Base-by-base conservation (phyloP, 2,113 vertebrate genomes). In the Macaca fascicularis region DNA sequence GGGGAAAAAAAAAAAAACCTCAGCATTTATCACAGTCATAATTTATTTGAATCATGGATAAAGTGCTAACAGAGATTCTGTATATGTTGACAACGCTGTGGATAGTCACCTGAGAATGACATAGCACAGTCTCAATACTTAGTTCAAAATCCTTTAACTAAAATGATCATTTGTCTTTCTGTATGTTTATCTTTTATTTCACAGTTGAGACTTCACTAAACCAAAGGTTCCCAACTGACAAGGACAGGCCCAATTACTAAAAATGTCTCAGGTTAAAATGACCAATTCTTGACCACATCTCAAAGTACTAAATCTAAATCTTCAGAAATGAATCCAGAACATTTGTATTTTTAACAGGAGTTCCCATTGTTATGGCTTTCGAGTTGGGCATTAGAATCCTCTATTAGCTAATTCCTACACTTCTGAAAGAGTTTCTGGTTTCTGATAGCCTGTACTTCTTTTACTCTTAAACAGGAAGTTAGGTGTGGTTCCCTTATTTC, bases 41-140 rank as follows among this genome's bases (percentile, higher is more conserved):
- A 97, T 95, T 91, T 94, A 91, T 91, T 78, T 96, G 70, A 97
- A 88, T 74, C 69, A 27, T 20, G 95, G 72, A 95, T 87, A 89
- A 94, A 89, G 94, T 78, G 4, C 35, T 81, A 79, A 82, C 74
- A 69, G 55, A 94, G 30, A 64, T 45, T 97, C 94, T 74, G 50
- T 20, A 59, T 91, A 40, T 48, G 55, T 50, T 97, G 86, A 89
- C 48, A 80, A 67, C 2, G 3, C 80, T 92, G 40, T 55, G 23
- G 8, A 59, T 72, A 80, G 10, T 86, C 67, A 75, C 35, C n/a
- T 84, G 45, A 76, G 67, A 86, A 84, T 4, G 75, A 4, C 55
- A 74, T 1, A 45, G 14, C 40, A 38, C 45, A 75, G 20, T 86
- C 50, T 95, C 64, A 92, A 48, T 52, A 79, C 57, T 40, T 64